phyloP scores from a whole-genome alignment of 2,113 vertebrate species.

The Nyctibius bracteatus region DNA sequence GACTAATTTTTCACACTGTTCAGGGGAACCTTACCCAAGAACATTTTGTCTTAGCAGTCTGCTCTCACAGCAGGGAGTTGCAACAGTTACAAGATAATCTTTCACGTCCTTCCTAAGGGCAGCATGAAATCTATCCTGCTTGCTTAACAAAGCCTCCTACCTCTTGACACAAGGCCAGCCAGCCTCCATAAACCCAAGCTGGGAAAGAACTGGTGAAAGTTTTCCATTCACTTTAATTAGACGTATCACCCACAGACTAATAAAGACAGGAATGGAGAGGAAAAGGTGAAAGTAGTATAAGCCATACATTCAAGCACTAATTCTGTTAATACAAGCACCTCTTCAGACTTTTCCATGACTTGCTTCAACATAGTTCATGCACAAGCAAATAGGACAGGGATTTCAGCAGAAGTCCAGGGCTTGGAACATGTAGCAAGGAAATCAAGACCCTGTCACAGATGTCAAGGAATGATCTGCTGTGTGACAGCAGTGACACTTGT shows the following conservation, averaged over 20 bases:
- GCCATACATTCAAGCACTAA: not conserved
- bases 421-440: not conserved
- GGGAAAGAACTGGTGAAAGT: not conserved
- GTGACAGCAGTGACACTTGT: not conserved
- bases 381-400: not conserved
- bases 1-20: not conserved
- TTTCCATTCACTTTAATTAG: not conserved
- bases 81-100: conserved; percentile 4
- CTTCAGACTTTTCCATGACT: not conserved
- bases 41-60: not conserved
- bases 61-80: not conserved
- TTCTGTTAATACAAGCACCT: not conserved
- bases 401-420: not conserved
- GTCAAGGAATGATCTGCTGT: not conserved
- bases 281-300: not conserved
- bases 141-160: conserved; percentile 26
- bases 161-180: not conserved
- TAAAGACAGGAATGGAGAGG: not conserved
- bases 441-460: not conserved
- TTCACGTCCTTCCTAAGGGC: not conserved
- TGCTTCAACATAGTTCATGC: not conserved
- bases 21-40: not conserved
- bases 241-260: not conserved
- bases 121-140: not conserved
- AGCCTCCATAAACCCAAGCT: not conserved